A percentile compares a stretch with the other conserved stretches of the same genome.
Conservation (phyloP, 2,888 invertebrate species). For the Drosophila longiperda region DNA sequence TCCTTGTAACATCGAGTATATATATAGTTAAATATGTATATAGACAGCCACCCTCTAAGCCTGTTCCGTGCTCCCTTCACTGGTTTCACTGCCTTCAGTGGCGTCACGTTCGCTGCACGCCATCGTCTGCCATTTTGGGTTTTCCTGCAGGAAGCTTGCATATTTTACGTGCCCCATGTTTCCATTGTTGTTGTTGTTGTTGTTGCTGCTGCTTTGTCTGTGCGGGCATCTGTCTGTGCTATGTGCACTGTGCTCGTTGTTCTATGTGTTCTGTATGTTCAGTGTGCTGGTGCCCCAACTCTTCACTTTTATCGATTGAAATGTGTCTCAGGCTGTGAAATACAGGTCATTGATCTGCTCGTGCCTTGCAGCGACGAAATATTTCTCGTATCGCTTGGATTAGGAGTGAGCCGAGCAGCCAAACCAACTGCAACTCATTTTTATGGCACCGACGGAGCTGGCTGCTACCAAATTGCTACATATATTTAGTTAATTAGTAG, state of each 20-base stretch:
- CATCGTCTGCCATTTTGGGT: constrained; percentile 67
- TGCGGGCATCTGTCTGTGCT: constrained; percentile 39
- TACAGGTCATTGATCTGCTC: constrained; percentile 85
- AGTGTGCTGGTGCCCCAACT: constrained; percentile 76
- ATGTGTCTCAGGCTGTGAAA: constrained; percentile 84
- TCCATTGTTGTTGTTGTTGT: constrained; percentile 16
- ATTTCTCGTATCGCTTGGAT: constrained; percentile 32
- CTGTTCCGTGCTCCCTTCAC: constrained; percentile 19
- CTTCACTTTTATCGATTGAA: constrained; percentile 84
- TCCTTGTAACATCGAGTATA: constrained; percentile 17
- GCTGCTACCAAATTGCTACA: background rate
- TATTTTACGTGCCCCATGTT: constrained; percentile 65
- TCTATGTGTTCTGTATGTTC: constrained; percentile 26
- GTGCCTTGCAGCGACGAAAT: constrained; percentile 56
- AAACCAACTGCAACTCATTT: constrained; percentile 12
- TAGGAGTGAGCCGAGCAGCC: constrained; percentile 14
- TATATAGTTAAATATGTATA: background rate
- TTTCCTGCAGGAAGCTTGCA: constrained; percentile 79
- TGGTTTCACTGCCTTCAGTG: constrained; percentile 52
- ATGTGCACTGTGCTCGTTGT: constrained; percentile 22
- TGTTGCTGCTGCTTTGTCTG: constrained; percentile 27
- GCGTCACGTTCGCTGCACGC: constrained; percentile 56
- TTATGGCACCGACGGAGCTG: background rate
- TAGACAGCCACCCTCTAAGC: constrained; percentile 34
- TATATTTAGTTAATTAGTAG: background rate